These are phyloP conservation scores for Loriculus beryllinus DNA, from an alignment of 2,797 vertebrate genomes.

Conservation along the genomic window DNA sequence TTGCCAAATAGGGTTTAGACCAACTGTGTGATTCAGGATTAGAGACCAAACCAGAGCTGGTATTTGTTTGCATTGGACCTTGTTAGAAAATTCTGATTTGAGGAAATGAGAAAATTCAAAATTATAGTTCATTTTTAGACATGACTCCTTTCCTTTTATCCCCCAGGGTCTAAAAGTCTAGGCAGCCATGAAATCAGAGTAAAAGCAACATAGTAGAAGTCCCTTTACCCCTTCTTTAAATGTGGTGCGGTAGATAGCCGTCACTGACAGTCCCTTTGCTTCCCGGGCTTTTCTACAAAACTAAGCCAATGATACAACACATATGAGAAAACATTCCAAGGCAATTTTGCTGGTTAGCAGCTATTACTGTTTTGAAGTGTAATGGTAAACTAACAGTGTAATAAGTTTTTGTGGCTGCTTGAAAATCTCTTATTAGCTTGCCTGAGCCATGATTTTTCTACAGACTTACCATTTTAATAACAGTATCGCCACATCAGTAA, in stretches of 20 bases:
- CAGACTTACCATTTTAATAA: not conserved
- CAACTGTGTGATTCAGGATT: not conserved
- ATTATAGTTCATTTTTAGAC: not conserved
- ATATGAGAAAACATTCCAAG: not conserved
- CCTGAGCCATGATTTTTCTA: not conserved
- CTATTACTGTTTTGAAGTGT: not conserved
- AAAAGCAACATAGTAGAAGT: not conserved
- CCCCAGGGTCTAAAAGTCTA: not conserved
- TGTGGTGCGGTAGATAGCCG: fast-evolving
- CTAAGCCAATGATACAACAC: not conserved
- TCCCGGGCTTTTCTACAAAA: not conserved
- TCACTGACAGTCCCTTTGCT: not conserved
- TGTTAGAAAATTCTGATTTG: not conserved
- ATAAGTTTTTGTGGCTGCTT: not conserved
- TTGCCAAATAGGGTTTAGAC: not conserved
- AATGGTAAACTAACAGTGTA: not conserved
- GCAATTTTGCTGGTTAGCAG: not conserved
- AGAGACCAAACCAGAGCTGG: not conserved
- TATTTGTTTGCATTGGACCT: not conserved
- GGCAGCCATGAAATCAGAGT: not conserved
- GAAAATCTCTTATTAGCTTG: not conserved
- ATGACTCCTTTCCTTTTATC: not conserved
- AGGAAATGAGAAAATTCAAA: not conserved
- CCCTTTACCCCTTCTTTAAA: not conserved
- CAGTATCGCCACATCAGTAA: not conserved